Conservation (phyloP, 2,888 invertebrate genomes). For the Sylvicola cinctus region DNA sequence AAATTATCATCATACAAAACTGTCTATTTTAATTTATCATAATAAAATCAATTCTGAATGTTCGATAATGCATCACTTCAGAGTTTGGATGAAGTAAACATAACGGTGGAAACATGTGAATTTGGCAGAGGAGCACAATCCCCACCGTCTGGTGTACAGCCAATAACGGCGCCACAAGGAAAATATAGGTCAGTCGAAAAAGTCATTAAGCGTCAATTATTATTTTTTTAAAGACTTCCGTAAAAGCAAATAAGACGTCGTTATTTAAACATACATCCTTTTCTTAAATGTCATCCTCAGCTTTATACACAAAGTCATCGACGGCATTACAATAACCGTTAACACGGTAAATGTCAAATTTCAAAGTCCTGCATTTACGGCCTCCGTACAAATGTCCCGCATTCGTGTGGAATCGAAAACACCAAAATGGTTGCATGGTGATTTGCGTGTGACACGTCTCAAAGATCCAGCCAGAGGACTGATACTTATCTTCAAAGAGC, state of each 20-base stretch:
- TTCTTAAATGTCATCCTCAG: constrained; percentile 25
- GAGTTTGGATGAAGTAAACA: constrained; percentile 84
- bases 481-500: constrained; percentile 86
- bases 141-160: constrained; percentile 31
- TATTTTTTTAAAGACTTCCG: too few relatives aligned
- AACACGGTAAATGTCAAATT: constrained; percentile 90
- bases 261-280: background rate
- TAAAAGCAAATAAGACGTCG: background rate
- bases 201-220: too few relatives aligned
- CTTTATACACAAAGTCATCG: constrained; percentile 84
- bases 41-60: too few relatives aligned
- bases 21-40: too few relatives aligned
- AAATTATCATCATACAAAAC: too few relatives aligned
- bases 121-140: constrained; percentile 42
- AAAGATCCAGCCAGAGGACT: constrained; percentile 78
- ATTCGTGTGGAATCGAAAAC: constrained; percentile 87
- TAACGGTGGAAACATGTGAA: constrained; percentile 83
- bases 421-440: constrained; percentile 71
- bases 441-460: constrained; percentile 76
- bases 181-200: constrained; percentile 34
- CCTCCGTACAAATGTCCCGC: constrained; percentile 85
- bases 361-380: constrained; percentile 84
- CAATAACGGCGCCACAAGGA: constrained; percentile 35
- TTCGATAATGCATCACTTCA: too few relatives aligned
- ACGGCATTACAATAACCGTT: constrained; percentile 90